Base-by-base conservation (phyloP, 2,113 vertebrate genomes). In the Eptesicus fuscus region DNA sequence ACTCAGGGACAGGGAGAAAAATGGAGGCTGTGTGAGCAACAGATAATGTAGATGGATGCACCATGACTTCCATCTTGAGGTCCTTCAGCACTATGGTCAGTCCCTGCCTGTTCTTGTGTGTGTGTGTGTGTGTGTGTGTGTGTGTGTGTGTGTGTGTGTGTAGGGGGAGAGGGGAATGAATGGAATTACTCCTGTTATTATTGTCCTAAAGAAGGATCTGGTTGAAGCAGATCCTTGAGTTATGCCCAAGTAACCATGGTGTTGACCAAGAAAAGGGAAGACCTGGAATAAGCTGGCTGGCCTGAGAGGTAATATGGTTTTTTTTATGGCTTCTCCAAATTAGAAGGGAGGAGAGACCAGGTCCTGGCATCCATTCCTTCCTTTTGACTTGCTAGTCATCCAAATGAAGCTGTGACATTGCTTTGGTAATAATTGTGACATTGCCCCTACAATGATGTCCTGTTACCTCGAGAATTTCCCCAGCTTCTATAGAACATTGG, bases 311-410 rank as follows among this genome's bases (percentile, higher is more conserved):
- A 71, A 30, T 18, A 12, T 44, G 8, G 49, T 11, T 35, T 78
- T 78, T 77, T 73, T 28, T 49, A 35, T 44, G 74, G 42, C 30
- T 79, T 96, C 65, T 79, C 56, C n/a, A 83, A 37, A 59, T 9
- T 42, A 32, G 61, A n/a, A 49, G 20, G 63, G 47, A 79, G 49
- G 25, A 42, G 20, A 76, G n/a, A 42, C 13, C 63, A 53, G 30
- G 9, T 78, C 25, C 49, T 83, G 9, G 44, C 42, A 61, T 74
- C 40, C 17, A 3, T 56, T 56, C 9, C 32, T 61, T 63, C 1
- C 37, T 37, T 37, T 37, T 37, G 37, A 37, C 37, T 37, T 37
- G 37, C 37, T 37, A 37, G 37, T 37, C 37, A 37, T 37, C 37
- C 37, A 37, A 37, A 37, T 37, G 37, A 37, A 37, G 37, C 37